These are phyloP conservation scores for Trachops cirrhosus DNA, from an alignment of 2,797 vertebrate genomes.

Conservation along the genomic window DNA sequence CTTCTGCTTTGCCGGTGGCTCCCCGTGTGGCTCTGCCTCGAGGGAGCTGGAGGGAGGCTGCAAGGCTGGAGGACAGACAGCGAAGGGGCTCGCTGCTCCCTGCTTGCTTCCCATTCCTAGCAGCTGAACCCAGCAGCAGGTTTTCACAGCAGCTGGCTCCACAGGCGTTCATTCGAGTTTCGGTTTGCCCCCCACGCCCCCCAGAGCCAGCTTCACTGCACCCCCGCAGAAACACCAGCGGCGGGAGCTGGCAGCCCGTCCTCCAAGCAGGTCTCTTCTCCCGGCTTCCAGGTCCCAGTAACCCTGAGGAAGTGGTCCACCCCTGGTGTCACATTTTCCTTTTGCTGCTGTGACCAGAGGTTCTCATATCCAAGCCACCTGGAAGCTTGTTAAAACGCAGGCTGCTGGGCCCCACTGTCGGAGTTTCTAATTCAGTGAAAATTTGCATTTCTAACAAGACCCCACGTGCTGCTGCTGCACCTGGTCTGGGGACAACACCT, in stretches of 20 bases:
- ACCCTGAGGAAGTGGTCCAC: neutral
- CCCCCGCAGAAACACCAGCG: neutral
- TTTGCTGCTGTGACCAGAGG: neutral
- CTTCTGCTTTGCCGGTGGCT: neutral
- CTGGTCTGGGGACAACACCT: neutral
- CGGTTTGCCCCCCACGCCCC: rapidly evolving
- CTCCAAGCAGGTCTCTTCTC: neutral
- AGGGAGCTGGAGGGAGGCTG: neutral
- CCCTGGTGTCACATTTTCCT: neutral
- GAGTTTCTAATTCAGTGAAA: neutral
- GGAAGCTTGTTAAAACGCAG: neutral
- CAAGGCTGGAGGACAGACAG: neutral
- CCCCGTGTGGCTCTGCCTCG: neutral
- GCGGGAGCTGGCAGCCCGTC: neutral
- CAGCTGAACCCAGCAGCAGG: neutral
- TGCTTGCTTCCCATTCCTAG: neutral
- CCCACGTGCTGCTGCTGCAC: neutral
- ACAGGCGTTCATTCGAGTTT: neutral
- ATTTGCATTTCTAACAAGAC: neutral
- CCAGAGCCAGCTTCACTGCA: neutral
- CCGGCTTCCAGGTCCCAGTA: neutral
- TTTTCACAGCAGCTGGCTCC: neutral
- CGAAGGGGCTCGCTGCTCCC: neutral
- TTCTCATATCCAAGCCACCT: neutral
- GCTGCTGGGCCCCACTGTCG: neutral